phyloP scores from a whole-genome alignment of 2,113 vertebrate species.

The Crotalus viridis region DNA sequence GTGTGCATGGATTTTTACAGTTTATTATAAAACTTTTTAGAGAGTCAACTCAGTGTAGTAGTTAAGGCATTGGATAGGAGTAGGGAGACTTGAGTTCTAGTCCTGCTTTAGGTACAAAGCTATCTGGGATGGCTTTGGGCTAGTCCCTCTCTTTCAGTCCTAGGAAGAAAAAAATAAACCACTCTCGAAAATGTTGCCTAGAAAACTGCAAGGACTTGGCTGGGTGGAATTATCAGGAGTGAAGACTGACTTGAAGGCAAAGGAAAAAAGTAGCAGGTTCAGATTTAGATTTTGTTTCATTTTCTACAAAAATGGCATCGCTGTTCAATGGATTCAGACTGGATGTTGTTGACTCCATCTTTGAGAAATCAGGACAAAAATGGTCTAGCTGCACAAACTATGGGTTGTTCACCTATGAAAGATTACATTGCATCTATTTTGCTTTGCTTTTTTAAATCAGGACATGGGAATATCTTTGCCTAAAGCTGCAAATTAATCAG shows the following conservation, averaged over 20 bases:
- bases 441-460: background rate
- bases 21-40: background rate
- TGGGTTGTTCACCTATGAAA: background rate
- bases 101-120: background rate
- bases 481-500: background rate
- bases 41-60: background rate
- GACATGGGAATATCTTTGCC: background rate
- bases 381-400: background rate
- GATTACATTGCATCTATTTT: background rate
- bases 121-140: background rate
- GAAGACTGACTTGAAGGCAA: background rate
- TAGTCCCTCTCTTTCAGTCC: background rate
- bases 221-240: background rate
- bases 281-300: background rate
- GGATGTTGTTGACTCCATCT: background rate
- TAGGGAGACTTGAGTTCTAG: background rate
- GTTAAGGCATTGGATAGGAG: background rate
- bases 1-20: background rate
- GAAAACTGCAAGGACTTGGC: background rate
- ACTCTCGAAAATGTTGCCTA: background rate
- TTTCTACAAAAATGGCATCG: background rate
- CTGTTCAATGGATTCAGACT: background rate
- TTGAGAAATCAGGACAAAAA: background rate
- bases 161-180: background rate
- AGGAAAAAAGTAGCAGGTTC: background rate